Evolutionary conservation across 2,113 vertebrate genomes (phyloP), one percentile per base, ranked within the genome.

Genomic region (Coptodon rendalli): DNA sequence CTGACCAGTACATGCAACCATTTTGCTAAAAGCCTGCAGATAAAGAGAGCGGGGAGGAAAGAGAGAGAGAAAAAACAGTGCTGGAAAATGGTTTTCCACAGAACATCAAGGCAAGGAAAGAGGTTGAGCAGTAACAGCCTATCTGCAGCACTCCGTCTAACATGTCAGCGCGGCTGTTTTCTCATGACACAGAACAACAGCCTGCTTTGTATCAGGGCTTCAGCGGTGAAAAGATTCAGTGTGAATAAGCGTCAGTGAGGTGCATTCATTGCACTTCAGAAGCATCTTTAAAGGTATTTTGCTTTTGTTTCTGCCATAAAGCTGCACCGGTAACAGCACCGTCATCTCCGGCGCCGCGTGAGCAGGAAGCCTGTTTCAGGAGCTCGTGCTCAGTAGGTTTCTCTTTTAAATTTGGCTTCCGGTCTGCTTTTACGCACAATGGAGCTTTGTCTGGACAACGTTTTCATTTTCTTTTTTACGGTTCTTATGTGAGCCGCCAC

Each of bases 1-100:
- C 27, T 78, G 45, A 78, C 45, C 17, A 7, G 16, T n/a, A n/a
- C 73, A n/a, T 34, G 45, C 17, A 78, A 8, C 73, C 45, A 52
- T 52, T 78, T 78, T 34, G 45, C 73, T 78, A 50, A 78, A 78
- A 78, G 73, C 73, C 73, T 78, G 73, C 45, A 13, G 27, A n/a
- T 52, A 34, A 45, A 78, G 45, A 50, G 45, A 31, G 73, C 17
- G 17, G 16, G 45, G 27, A 50, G 45, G 2, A 50, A 31, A 12
- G 16, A 29, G 71, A 50, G 31, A n/a, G 61, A n/a, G 17, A 19
- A 11, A n/a, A 76, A 50, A 3, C 43, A 50, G 73, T 34, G 73
- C 45, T 78, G 73, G 73, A 27, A 50, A 78, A 50, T 78, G 71
- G 71, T 19, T 78, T 50, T 78, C 27, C 43, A 50, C 71, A 50